Percentiles rank a stretch among this genome's conserved stretches.
phyloP scores from a whole-genome alignment of 2,888 invertebrate species.

The Himalopsyche japonica region DNA sequence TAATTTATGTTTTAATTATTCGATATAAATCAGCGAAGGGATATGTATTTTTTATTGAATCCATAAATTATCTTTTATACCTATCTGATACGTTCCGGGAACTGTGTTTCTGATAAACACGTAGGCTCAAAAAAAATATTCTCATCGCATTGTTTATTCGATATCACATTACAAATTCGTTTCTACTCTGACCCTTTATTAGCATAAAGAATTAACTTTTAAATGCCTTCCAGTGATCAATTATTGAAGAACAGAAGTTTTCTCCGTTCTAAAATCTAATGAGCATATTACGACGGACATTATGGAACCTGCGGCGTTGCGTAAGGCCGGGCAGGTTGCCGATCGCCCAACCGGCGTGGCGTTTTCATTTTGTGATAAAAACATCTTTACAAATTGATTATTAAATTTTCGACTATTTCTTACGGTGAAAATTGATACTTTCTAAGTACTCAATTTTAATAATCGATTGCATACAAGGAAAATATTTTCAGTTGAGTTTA shows the following conservation, averaged over 20 bases:
- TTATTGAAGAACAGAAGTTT: background rate
- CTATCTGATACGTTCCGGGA: background rate
- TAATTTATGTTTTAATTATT: too few relatives aligned
- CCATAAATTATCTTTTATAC: too few relatives aligned
- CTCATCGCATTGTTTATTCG: background rate
- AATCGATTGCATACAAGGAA: background rate
- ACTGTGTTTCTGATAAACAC: background rate
- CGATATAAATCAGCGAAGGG: too few relatives aligned
- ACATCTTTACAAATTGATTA: background rate
- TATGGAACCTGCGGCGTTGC: background rate
- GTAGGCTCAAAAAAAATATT: too few relatives aligned
- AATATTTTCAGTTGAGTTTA: background rate
- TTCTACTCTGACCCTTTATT: background rate
- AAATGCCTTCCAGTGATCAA: background rate
- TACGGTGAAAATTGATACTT: background rate
- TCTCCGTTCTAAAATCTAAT: background rate
- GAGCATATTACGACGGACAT: background rate
- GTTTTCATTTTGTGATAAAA: background rate
- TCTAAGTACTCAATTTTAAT: background rate
- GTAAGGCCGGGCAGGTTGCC: background rate
- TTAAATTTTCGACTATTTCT: background rate
- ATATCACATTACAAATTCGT: background rate
- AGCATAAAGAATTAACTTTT: background rate
- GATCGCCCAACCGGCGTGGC: background rate
- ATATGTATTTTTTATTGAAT: too few relatives aligned